Percentiles rank a stretch among this genome's conserved stretches.
Evolutionary conservation across 2,888 invertebrate genomes (phyloP).

Genomic region (Tinea pellionella): DNA sequence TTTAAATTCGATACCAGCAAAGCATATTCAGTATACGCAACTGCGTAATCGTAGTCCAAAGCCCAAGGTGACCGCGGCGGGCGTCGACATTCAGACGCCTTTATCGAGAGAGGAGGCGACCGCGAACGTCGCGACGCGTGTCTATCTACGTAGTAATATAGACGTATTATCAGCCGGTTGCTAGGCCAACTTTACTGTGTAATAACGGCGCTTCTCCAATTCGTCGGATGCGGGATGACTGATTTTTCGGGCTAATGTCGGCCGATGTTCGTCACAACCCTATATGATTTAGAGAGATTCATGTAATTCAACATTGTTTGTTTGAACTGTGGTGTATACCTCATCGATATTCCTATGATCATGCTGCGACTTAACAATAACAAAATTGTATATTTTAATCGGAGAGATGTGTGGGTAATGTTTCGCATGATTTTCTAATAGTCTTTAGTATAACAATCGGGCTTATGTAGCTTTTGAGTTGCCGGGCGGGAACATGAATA

Average conservation of each 20-base stretch:
- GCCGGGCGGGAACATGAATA: constrained; percentile 5
- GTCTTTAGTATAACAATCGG: background rate
- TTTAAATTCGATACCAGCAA: background rate
- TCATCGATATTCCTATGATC: background rate
- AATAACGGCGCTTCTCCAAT: constrained; percentile 16
- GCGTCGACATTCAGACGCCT: constrained; percentile 63
- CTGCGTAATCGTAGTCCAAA: constrained; percentile 8
- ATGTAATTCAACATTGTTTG: too few relatives aligned
- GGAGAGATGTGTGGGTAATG: background rate
- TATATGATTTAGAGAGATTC: background rate
- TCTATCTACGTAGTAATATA: constrained; percentile 22
- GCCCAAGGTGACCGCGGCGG: constrained; percentile 60
- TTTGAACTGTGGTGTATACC: background rate
- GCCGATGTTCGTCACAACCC: background rate
- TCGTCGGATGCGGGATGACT: background rate
- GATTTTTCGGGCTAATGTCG: background rate
- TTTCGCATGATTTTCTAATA: background rate
- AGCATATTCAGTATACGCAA: background rate
- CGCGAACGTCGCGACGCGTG: constrained; percentile 28
- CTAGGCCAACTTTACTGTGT: constrained; percentile 23
- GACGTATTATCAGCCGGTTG: constrained; percentile 20
- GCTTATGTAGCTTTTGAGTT: background rate
- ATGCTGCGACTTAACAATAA: background rate
- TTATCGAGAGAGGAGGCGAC: constrained; percentile 32
- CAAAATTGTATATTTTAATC: background rate